These are phyloP conservation scores for Mythimna loreyi DNA, from an alignment of 2,888 invertebrate genomes.

Conservation along the genomic window DNA sequence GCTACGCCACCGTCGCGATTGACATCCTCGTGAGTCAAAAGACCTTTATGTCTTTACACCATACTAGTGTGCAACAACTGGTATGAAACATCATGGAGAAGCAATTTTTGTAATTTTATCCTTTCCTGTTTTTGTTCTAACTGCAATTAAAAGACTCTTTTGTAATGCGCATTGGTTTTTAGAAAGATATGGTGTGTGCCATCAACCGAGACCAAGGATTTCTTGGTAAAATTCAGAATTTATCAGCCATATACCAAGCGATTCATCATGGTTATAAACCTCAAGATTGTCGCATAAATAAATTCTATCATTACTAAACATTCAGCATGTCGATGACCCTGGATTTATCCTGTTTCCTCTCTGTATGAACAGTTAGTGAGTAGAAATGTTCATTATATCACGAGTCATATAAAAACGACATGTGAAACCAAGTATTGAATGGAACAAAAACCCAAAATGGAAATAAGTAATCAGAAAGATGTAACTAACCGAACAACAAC, in stretches of 20 bases:
- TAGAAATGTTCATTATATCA: neutral
- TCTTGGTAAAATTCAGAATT: neutral
- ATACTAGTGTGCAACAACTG: slow-evolving; percentile 39
- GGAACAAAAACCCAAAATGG: neutral
- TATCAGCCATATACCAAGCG: neutral
- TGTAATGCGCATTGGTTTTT: neutral
- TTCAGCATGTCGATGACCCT: slow-evolving; percentile 13
- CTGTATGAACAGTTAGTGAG: slow-evolving; percentile 11
- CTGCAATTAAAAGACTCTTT: neutral
- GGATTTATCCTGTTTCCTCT: slow-evolving; percentile 1
- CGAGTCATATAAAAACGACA: neutral
- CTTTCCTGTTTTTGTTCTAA: neutral
- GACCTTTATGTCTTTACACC: slow-evolving; percentile 65
- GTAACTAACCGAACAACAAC: slow-evolving; percentile 9
- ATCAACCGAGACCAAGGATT: neutral
- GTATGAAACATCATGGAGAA: slow-evolving; percentile 1
- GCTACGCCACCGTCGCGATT: slow-evolving; percentile 80
- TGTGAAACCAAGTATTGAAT: neutral
- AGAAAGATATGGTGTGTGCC: too few species aligned
- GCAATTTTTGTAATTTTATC: neutral
- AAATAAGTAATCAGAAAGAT: slow-evolving; percentile 1
- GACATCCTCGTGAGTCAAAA: slow-evolving; percentile 80
- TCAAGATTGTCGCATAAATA: slow-evolving; percentile 15
- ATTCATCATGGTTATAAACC: slow-evolving; percentile 37
- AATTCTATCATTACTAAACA: slow-evolving; percentile 24